Evolutionary conservation across 2,113 vertebrate species (phyloP).

Genomic region (Chascanopsetta lugubris): DNA sequence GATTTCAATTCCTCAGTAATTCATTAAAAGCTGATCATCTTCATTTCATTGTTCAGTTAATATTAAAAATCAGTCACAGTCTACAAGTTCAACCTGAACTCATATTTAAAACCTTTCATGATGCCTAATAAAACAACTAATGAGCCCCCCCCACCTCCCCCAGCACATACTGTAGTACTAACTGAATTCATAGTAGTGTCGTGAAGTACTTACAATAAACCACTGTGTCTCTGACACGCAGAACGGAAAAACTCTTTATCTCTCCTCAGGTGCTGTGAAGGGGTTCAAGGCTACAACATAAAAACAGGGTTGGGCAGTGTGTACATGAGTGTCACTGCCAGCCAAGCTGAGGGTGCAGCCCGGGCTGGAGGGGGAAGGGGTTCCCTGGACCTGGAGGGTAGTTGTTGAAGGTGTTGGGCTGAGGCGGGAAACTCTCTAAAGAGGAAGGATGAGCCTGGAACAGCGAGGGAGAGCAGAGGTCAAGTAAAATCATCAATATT

Average conservation of each 20-base stretch:
- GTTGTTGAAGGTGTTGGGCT: slow-evolving; percentile 89
- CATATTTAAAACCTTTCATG: slow-evolving; percentile 53
- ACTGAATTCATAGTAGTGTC: slow-evolving; percentile 23
- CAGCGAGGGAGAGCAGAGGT: neutral
- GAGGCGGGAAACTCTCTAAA: slow-evolving; percentile 89
- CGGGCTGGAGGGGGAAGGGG: slow-evolving; percentile 90
- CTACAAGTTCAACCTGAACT: slow-evolving; percentile 43
- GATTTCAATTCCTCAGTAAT: slow-evolving; percentile 25
- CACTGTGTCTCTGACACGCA: slow-evolving; percentile 20
- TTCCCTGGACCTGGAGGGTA: slow-evolving; percentile 89
- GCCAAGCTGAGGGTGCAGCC: slow-evolving; percentile 90
- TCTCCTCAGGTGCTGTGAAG: neutral
- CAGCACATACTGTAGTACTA: neutral
- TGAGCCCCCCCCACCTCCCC: neutral
- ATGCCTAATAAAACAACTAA: slow-evolving; percentile 26
- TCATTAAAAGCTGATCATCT: slow-evolving; percentile 48
- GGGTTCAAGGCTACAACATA: slow-evolving; percentile 19
- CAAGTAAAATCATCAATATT: neutral
- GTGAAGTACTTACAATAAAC: too few species aligned
- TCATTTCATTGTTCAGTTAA: slow-evolving; percentile 51
- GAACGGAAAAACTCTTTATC: neutral
- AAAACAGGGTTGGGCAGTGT: neutral
- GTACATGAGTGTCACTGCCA: slow-evolving; percentile 86
- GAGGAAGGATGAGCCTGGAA: slow-evolving; percentile 89
- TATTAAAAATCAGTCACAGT: slow-evolving; percentile 52